Conservation (phyloP, 2,113 vertebrate genomes). For the Ceuthmochares aereus region DNA sequence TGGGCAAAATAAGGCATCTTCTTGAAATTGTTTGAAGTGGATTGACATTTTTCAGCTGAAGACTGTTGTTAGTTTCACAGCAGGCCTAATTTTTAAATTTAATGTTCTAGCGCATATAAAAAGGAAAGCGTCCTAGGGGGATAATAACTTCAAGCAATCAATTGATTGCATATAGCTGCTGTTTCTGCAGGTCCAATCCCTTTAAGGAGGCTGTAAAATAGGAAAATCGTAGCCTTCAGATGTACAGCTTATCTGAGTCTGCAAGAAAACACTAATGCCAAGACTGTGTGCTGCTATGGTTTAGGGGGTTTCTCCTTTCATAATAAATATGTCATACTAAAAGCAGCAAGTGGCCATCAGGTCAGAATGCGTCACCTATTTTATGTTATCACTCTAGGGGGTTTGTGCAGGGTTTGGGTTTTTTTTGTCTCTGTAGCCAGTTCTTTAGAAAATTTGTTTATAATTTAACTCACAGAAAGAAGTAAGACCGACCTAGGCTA, state of each 20-base stretch:
- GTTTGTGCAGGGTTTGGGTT: accelerated
- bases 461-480: neutral
- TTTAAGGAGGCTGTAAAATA: slow-evolving; percentile 44
- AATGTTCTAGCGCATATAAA: slow-evolving; percentile 38
- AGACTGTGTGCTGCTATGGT: neutral
- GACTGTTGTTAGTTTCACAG: slow-evolving; percentile 64
- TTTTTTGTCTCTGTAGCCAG: neutral
- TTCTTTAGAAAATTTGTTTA: neutral
- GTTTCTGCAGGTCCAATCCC: slow-evolving; percentile 28
- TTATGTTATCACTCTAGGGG: neutral
- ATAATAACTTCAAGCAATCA: slow-evolving; percentile 69
- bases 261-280: neutral
- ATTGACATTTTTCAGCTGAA: slow-evolving; percentile 67
- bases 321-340: neutral
- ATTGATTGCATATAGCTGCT: slow-evolving; percentile 58
- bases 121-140: slow-evolving; percentile 60
- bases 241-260: neutral
- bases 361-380: neutral
- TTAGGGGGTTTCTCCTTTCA: neutral
- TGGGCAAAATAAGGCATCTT: slow-evolving; percentile 39
- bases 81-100: slow-evolving; percentile 61
- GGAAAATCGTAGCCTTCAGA: slow-evolving; percentile 12
- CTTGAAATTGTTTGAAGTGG: slow-evolving; percentile 60
- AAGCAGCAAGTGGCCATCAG: neutral
- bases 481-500: neutral